Percentiles rank a stretch among this genome's conserved stretches.
Conservation (phyloP, 92 coral and sea anemone species). For the Hydrozoanthus gracilis region DNA sequence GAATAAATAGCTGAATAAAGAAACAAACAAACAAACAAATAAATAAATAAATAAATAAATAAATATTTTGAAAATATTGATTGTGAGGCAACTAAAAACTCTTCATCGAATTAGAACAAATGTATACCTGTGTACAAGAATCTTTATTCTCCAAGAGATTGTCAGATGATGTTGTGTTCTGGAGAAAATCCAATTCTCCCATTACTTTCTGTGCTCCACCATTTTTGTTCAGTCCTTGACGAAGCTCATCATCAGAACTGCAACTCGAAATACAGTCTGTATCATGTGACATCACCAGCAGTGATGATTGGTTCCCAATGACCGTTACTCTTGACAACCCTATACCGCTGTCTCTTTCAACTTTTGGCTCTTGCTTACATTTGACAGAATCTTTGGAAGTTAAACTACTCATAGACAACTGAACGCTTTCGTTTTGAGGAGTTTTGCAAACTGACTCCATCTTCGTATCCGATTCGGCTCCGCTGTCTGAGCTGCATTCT, state of each 20-base stretch:
- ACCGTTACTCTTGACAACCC: constrained; percentile 17
- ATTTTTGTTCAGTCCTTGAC: background rate
- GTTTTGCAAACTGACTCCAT: background rate
- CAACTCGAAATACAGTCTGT: background rate
- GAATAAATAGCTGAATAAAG: no score
- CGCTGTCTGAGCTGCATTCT: background rate
- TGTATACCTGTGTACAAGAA: background rate
- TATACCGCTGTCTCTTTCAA: constrained; percentile 19
- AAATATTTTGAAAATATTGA: no score
- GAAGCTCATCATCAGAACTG: background rate
- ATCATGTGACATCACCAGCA: constrained; percentile 17
- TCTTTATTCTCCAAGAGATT: background rate
- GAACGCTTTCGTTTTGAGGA: background rate
- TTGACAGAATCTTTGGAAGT: background rate
- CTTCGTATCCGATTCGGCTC: background rate
- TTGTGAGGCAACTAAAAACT: no score
- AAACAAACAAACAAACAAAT: no score
- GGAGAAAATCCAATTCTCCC: no score
- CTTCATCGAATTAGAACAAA: no score
- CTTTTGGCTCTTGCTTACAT: background rate
- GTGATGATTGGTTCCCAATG: background rate
- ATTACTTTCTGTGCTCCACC: background rate
- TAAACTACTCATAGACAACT: background rate
- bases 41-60: no score
- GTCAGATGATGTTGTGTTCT: background rate